phyloP scores from a whole-genome alignment of 2,797 vertebrate genomes.

The Chloroceryle amazona region DNA sequence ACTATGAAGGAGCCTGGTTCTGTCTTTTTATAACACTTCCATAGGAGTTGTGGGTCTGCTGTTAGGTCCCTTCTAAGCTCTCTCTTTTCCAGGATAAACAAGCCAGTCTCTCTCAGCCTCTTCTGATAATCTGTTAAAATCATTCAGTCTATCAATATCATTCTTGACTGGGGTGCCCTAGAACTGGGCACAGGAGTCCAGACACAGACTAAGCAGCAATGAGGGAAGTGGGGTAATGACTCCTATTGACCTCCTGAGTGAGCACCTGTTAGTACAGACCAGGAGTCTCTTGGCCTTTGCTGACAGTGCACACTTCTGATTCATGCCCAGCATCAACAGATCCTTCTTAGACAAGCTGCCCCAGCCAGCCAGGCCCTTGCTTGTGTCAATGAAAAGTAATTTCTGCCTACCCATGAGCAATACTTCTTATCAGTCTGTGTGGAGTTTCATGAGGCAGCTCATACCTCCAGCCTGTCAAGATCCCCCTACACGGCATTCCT shows the following conservation, averaged over 20 bases:
- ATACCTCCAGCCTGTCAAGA: too few species aligned
- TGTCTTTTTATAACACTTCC: background rate
- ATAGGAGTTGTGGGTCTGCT: background rate
- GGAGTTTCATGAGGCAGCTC: background rate
- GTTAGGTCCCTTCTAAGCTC: too few species aligned
- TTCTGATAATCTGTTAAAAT: background rate
- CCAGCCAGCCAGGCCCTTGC: background rate
- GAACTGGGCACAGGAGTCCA: background rate
- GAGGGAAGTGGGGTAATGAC: background rate
- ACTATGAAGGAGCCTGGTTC: background rate
- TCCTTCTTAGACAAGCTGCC: background rate
- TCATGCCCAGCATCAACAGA: background rate
- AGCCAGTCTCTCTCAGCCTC: background rate
- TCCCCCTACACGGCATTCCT: rapidly evolving
- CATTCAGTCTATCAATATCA: too few species aligned
- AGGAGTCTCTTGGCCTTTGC: background rate
- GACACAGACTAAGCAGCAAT: background rate
- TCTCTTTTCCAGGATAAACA: background rate
- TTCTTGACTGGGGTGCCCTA: background rate
- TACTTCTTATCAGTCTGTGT: background rate
- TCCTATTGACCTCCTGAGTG: background rate
- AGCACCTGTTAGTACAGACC: background rate
- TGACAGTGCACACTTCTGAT: background rate
- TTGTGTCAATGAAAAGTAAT: background rate
- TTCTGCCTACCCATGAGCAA: background rate